A percentile compares a stretch with the other conserved stretches of the same genome.
phyloP scores from a whole-genome alignment of 2,888 invertebrate genomes.

The Thymelicus acteon region DNA sequence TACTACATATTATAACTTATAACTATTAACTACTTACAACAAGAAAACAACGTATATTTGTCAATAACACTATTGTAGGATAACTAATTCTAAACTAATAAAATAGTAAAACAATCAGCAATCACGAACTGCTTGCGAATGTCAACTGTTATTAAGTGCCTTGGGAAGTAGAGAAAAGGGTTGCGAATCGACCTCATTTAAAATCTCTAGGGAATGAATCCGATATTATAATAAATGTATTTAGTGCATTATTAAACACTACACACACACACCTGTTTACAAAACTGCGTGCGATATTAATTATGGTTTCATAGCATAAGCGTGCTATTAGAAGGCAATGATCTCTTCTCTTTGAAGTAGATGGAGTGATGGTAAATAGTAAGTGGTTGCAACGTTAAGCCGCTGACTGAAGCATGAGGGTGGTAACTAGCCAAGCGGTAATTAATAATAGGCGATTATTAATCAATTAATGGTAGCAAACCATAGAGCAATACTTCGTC shows the following conservation, averaged over 20 bases:
- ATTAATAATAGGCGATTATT: no score
- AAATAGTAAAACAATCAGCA: background rate
- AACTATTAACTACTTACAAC: no score
- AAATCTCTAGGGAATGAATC: background rate
- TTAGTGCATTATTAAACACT: background rate
- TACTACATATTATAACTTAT: background rate
- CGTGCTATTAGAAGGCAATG: no score
- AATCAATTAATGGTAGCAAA: no score
- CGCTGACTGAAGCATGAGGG: no score
- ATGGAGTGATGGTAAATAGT: no score
- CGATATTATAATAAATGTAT: background rate
- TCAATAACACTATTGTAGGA: background rate
- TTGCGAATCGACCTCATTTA: conserved; percentile 4
- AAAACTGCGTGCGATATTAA: background rate
- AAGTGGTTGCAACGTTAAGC: no score
- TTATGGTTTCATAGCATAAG: no score
- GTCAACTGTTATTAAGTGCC: conserved; percentile 7
- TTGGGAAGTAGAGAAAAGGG: conserved; percentile 16
- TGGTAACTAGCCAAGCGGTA: no score
- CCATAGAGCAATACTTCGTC: no score
- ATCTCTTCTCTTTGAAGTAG: no score
- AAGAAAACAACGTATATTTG: background rate
- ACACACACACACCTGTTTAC: background rate
- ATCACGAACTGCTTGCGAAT: conserved; percentile 10
- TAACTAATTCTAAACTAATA: background rate